phyloP scores from a whole-genome alignment of 1,140 invertebrate genomes.

The Centruroides sculpturatus region DNA sequence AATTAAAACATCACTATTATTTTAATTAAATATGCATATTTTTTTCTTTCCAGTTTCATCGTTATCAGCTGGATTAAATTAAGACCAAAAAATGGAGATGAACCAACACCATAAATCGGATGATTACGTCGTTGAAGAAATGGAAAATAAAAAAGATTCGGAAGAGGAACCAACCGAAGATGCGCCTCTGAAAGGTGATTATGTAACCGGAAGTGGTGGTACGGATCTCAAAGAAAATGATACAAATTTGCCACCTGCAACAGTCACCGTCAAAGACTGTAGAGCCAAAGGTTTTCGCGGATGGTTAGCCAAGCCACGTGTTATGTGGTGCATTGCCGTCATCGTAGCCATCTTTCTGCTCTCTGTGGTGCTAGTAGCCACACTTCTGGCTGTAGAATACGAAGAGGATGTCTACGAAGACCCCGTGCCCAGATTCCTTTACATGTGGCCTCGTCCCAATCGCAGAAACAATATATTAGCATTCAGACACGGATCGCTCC shows the following conservation, averaged over 20 bases:
- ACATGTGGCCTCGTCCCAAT: slow-evolving; percentile 14
- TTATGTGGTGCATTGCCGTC: slow-evolving; percentile 15
- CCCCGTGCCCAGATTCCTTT: background rate
- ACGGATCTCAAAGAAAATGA: slow-evolving; percentile 10
- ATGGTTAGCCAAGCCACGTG: slow-evolving; percentile 15
- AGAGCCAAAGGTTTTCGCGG: slow-evolving; percentile 8
- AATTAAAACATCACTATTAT: no score
- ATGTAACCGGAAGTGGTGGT: background rate
- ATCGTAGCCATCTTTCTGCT: slow-evolving; percentile 8
- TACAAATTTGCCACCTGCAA: background rate
- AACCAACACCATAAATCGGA: no score
- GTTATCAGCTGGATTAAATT: no score
- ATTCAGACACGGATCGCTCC: slow-evolving; percentile 15
- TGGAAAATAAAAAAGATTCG: no score
- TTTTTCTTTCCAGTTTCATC: no score
- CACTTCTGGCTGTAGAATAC: slow-evolving; percentile 8
- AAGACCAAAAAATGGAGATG: no score
- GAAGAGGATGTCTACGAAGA: background rate
- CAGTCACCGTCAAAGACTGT: slow-evolving; percentile 7
- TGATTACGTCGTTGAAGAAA: no score
- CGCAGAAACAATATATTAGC: slow-evolving; percentile 15
- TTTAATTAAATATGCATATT: no score
- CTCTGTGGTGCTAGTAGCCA: slow-evolving; percentile 10
- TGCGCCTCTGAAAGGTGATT: slow-evolving; percentile 5
- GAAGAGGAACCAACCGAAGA: slow-evolving; percentile 12